These are phyloP conservation scores for Rhinopithecus roxellana DNA, from an alignment of 2,113 vertebrate genomes.

Conservation along the genomic window DNA sequence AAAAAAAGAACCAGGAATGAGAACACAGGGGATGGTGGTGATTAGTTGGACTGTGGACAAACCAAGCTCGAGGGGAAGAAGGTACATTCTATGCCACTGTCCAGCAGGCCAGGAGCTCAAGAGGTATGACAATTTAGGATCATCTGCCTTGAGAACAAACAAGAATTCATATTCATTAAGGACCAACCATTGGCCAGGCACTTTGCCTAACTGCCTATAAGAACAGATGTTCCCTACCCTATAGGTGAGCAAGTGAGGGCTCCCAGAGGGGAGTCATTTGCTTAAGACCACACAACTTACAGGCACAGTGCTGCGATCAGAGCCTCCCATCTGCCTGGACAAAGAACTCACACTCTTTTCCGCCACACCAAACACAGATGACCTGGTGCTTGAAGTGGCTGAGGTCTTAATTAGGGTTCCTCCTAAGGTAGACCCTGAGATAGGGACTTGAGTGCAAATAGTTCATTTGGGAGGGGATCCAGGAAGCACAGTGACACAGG, in stretches of 20 bases:
- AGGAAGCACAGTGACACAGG: neutral
- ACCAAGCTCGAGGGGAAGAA: neutral
- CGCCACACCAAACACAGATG: neutral
- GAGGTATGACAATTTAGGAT: neutral
- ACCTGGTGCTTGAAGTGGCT: neutral
- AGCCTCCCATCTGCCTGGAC: neutral
- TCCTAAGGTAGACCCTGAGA: neutral
- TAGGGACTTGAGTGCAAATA: neutral
- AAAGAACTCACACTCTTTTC: fast-evolving
- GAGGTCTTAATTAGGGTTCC: neutral
- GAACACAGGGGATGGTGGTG: fast-evolving
- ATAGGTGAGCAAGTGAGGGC: neutral
- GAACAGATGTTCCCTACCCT: no score
- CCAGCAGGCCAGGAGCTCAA: neutral
- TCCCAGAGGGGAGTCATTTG: neutral
- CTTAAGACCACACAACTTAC: neutral
- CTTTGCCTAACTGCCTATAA: fast-evolving
- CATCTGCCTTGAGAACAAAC: neutral
- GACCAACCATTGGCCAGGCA: neutral
- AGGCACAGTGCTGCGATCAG: neutral
- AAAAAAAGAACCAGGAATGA: neutral
- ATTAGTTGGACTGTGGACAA: neutral
- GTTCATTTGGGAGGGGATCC: neutral
- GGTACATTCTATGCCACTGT: fast-evolving
- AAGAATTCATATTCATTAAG: neutral